Evolutionary conservation across 53 echinoderm and acorn worm species (phyloP), one percentile per base, ranked within the genome.

Genomic region (Paelopatides confundens): DNA sequence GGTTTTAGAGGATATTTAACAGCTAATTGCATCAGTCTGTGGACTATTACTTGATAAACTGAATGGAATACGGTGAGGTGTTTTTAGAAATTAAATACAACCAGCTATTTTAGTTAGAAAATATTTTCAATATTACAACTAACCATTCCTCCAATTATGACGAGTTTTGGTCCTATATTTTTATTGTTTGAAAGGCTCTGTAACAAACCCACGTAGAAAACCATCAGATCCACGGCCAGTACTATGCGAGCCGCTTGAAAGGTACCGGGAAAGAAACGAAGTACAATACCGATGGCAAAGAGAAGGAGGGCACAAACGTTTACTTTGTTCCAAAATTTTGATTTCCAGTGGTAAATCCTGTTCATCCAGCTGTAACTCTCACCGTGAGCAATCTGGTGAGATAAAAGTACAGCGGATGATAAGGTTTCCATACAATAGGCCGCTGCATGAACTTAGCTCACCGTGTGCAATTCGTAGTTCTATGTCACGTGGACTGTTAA

Each of bases 91-190:
- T 40, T n/a, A n/a, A n/a, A n/a, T n/a, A n/a, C n/a, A n/a, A n/a
- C n/a, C n/a, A n/a, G n/a, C n/a, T n/a, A n/a, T n/a, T n/a, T n/a
- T n/a, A n/a, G n/a, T n/a, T n/a, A 43, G 2, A 43, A 43, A 43
- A 11, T 43, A 43, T 7, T 43, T 43, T 43, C 43, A 3, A 43
- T n/a, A 43, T 43, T 43, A 7, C 43, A 54, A 54, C 58, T 21
- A 58, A 94, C 99, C 99, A 99, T 99, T 77, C 82, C 89, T 3
- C 86, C 91, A n/a, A 99, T 99, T 96, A 99, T 99, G 66, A 99
- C 94, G 77, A 99, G 94, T 67, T 99, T 99, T 6, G 99, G 99
- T 39, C 99, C 99, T 8, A 99, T 81, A 31, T 93, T 92, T 65
- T 90, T 88, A 86, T 90, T 93, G 71, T 96, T 81, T 31, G 94